phyloP scores from a whole-genome alignment of 1,140 invertebrate genomes.

The Gonioctena quinquepunctata region DNA sequence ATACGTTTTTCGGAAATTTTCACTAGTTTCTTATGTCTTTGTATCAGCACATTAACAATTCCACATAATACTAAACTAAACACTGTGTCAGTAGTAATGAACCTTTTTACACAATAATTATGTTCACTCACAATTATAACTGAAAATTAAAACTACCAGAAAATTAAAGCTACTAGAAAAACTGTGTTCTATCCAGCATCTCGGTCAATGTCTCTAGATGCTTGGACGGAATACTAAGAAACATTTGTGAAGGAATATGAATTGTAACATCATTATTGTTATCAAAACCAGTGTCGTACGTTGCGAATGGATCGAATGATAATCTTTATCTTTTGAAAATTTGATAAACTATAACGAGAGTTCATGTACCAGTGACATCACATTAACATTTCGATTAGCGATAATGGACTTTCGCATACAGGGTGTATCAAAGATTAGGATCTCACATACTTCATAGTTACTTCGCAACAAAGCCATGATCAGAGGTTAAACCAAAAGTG shows the following conservation, averaged over 20 bases:
- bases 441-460: no score
- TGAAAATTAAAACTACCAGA: background rate
- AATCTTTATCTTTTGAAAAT: background rate
- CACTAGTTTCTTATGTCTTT: no score
- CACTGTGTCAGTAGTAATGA: background rate
- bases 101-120: no score
- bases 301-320: background rate
- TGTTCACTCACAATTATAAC: background rate
- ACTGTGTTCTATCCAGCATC: background rate
- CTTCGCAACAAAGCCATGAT: no score
- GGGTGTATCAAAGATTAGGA: no score
- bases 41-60: background rate
- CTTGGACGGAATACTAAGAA: background rate
- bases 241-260: background rate
- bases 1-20: no score
- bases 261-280: background rate
- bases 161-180: background rate
- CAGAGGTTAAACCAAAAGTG: no score
- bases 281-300: constrained; percentile 1
- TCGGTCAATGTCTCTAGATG: background rate
- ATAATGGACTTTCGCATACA: no score
- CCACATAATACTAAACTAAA: background rate
- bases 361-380: no score
- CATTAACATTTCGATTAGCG: no score
- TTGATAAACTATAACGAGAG: no score